Conservation (phyloP, 2,113 vertebrate genomes). For the Motacilla alba region DNA sequence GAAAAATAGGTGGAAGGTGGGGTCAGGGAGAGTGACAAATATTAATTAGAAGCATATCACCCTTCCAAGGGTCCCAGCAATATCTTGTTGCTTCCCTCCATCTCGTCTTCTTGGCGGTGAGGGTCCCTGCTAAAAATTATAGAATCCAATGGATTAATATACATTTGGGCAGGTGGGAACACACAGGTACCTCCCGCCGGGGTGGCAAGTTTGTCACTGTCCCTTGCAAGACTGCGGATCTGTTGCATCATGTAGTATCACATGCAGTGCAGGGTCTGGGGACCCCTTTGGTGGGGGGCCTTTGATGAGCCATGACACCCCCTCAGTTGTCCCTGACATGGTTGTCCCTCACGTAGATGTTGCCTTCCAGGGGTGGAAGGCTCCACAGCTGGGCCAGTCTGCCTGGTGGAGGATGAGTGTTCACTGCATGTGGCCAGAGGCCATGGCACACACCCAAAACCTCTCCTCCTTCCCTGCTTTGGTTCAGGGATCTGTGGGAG, state of each 20-base stretch:
- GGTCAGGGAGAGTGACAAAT: background rate
- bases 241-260: background rate
- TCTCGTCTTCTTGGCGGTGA: background rate
- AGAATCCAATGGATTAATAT: background rate
- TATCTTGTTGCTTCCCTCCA: background rate
- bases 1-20: too few relatives aligned
- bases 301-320: background rate
- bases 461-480: background rate
- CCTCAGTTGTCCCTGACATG: background rate
- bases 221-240: background rate
- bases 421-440: background rate
- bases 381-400: background rate
- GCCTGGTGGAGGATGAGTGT: background rate
- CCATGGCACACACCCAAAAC: background rate
- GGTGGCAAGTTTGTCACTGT: background rate
- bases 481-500: background rate
- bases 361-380: background rate
- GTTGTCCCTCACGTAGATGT: background rate
- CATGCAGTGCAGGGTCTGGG: background rate
- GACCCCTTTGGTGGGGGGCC: background rate
- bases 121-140: rapidly evolving
- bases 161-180: background rate
- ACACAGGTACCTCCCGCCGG: rapidly evolving
- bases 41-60: background rate
- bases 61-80: rapidly evolving